Evolutionary conservation across 2,888 invertebrate genomes (phyloP), one percentile per base, ranked within the genome.

Genomic region (Zaprionus obscuricornis): DNA sequence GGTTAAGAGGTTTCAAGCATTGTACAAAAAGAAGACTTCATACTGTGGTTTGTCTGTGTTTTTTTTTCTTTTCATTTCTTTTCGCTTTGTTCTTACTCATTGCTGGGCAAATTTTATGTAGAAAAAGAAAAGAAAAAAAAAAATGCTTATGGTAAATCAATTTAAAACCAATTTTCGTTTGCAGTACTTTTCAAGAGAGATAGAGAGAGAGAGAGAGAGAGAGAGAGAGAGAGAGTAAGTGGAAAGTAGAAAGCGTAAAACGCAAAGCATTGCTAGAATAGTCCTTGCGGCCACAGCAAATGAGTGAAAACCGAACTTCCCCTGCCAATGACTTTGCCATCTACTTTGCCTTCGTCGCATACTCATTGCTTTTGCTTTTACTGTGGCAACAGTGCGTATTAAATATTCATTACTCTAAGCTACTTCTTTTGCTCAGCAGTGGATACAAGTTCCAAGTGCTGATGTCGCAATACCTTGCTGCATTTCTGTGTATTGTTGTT

Each of bases 321-420:
- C n/a, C n/a, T n/a, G 4, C 8, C 4, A 6, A 8, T 24, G 8
- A 4, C 8, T 24, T 24, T 24, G 4, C 8, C 4, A 24, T n/a
- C n/a, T n/a, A n/a, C n/a, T n/a, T n/a, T n/a, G n/a, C n/a, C n/a
- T n/a, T n/a, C n/a, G n/a, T n/a, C 24, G 24, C 24, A 24, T 24
- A 24, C 24, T 24, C 24, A 6, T 24, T 24, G 4, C 4, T 24
- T 24, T n/a, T n/a, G n/a, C n/a, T n/a, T n/a, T n/a, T n/a, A 55
- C 71, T 77, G 54, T 58, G 55, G 49, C 57, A 58, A 63, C 57
- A 54, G 33, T 62, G 57, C 73, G 64, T 78, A 81, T 81, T 81
- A 81, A 85, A 81, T 85, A 81, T 81, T 81, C 81, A 81, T 81
- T 81, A 81, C 82, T 71, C 71, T 75, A 78, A 85, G 78, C 74